phyloP scores from a whole-genome alignment of 2,888 invertebrate species.

The Zygogramma bicolorata region DNA sequence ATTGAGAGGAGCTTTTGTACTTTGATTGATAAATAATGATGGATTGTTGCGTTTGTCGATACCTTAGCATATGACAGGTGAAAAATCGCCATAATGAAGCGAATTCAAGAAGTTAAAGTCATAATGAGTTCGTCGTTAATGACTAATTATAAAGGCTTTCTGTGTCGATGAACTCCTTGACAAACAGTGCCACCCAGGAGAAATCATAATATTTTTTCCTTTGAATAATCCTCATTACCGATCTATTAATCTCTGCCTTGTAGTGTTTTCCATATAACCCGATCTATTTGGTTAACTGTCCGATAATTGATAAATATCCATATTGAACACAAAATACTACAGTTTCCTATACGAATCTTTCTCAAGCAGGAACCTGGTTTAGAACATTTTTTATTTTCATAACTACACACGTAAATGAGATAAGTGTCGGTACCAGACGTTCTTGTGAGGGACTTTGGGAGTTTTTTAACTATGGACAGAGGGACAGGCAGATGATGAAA shows the following conservation, averaged over 20 bases:
- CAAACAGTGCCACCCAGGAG: conserved; percentile 37
- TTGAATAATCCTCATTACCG: conserved; percentile 11
- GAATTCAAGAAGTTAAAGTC: conserved; percentile 39
- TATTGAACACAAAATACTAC: too few species aligned
- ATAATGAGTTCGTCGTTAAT: conserved; percentile 45
- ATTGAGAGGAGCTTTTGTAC: conserved; percentile 39
- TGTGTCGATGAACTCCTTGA: conserved; percentile 39
- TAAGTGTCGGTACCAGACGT: too few species aligned
- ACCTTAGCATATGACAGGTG: conserved; percentile 41
- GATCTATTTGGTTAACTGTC: background rate
- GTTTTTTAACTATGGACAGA: too few species aligned
- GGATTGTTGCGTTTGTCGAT: conserved; percentile 43
- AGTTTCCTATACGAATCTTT: too few species aligned
- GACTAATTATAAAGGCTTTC: conserved; percentile 40
- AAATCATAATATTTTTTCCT: conserved; percentile 24
- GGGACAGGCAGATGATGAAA: too few species aligned
- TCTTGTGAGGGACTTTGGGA: too few species aligned
- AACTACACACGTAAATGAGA: too few species aligned
- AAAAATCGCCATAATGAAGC: conserved; percentile 40
- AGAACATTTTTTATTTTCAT: too few species aligned
- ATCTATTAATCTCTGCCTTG: conserved; percentile 3
- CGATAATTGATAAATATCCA: too few species aligned
- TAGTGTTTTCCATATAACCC: background rate
- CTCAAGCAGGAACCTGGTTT: too few species aligned
- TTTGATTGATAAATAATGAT: conserved; percentile 50